These are phyloP conservation scores for Vanessa cardui DNA, from an alignment of 2,888 invertebrate genomes.

Conservation along the genomic window DNA sequence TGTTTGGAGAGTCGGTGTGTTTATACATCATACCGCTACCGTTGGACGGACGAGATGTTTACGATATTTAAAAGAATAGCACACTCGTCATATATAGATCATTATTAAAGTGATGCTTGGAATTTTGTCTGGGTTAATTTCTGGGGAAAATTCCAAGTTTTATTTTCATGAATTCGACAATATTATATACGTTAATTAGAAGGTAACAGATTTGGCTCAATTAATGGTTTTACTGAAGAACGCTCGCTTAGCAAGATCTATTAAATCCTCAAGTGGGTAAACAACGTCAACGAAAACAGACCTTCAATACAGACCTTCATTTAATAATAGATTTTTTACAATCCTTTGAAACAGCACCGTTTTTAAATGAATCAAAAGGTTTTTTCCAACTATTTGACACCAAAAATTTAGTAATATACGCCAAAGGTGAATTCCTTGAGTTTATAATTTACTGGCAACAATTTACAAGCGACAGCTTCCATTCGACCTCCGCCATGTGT, in stretches of 20 bases:
- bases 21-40: conserved; percentile 25
- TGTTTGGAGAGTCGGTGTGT: conserved; percentile 35
- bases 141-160: neutral
- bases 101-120: neutral
- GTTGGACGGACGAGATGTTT: conserved; percentile 20
- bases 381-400: no score
- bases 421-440: neutral
- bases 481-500: conserved; percentile 6
- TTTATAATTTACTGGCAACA: neutral
- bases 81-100: conserved; percentile 7
- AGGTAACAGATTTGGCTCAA: no score
- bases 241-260: no score
- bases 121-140: neutral
- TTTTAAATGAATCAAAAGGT: no score
- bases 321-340: no score
- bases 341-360: no score
- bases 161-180: neutral
- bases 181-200: neutral
- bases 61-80: conserved; percentile 6
- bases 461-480: neutral
- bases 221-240: no score
- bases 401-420: neutral
- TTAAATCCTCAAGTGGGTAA: no score
- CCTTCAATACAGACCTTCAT: no score
- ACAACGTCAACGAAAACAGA: no score